Evolutionary conservation across 2,797 vertebrate genomes (phyloP).

Genomic region (Hemibagrus guttatus): DNA sequence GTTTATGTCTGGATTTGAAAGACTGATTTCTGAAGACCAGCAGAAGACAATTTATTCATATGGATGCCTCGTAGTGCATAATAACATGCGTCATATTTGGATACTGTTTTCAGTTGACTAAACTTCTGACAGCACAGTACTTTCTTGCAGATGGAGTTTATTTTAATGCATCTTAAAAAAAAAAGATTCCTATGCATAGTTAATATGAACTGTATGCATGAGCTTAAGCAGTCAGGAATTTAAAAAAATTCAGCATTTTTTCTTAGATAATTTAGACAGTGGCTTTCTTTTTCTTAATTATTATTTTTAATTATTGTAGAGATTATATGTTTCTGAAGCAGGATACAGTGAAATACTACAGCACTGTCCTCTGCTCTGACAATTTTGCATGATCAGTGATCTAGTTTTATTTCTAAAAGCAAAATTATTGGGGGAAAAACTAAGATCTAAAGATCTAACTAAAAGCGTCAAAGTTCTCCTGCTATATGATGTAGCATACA

Average conservation of each 20-base stretch:
- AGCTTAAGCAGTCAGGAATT: not conserved
- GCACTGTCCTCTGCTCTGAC: not conserved
- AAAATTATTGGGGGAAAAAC: not conserved
- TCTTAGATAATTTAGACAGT: not conserved
- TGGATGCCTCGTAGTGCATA: not conserved
- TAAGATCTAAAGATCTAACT: too few species aligned
- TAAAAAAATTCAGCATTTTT: not conserved
- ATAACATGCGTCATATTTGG: conserved; percentile 16
- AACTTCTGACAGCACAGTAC: not conserved
- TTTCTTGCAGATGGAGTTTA: not conserved
- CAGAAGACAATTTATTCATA: conserved; percentile 30
- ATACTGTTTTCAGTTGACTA: not conserved
- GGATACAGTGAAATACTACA: not conserved
- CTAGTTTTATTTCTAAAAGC: not conserved
- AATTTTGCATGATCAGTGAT: not conserved
- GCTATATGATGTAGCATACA: not conserved
- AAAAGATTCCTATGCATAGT: not conserved
- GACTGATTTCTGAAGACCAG: not conserved
- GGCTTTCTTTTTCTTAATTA: not conserved
- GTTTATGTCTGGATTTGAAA: conserved; percentile 22
- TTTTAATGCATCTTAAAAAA: not conserved
- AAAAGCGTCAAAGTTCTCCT: not conserved
- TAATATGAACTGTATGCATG: not conserved
- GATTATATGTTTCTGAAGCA: not conserved
- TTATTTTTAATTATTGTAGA: not conserved